These are phyloP conservation scores for Sesia apiformis DNA, from an alignment of 2,888 invertebrate genomes.

Conservation along the genomic window DNA sequence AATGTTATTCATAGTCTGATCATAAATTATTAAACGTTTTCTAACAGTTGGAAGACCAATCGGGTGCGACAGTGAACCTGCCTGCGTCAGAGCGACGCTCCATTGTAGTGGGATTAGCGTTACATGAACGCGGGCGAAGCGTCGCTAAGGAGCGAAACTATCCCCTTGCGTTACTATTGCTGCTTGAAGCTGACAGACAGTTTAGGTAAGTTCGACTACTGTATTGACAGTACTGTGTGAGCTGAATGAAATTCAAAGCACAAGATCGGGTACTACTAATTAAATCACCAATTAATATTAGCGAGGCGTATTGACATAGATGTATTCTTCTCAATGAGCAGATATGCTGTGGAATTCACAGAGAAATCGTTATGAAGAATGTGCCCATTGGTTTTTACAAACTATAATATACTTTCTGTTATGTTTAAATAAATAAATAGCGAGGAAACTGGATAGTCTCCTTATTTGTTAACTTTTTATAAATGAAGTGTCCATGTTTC, in stretches of 20 bases:
- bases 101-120: slow-evolving; percentile 83
- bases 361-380: no score
- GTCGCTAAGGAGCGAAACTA: slow-evolving; percentile 79
- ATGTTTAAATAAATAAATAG: no score
- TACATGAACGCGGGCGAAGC: slow-evolving; percentile 85
- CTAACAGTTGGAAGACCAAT: slow-evolving; percentile 82
- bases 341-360: no score
- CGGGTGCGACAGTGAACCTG: slow-evolving; percentile 81
- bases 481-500: background rate
- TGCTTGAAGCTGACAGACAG: slow-evolving; percentile 85
- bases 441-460: background rate
- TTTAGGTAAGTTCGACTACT: slow-evolving; percentile 63
- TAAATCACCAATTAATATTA: no score
- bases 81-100: slow-evolving; percentile 81
- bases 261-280: no score
- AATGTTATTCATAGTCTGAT: no score
- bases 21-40: background rate
- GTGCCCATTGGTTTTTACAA: no score
- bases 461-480: background rate
- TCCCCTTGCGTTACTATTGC: slow-evolving; percentile 80
- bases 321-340: no score
- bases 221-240: no score
- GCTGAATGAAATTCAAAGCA: no score
- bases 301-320: no score
- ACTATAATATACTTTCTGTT: no score